phyloP scores from a whole-genome alignment of 2,888 invertebrate species.

The Papilio elwesi region DNA sequence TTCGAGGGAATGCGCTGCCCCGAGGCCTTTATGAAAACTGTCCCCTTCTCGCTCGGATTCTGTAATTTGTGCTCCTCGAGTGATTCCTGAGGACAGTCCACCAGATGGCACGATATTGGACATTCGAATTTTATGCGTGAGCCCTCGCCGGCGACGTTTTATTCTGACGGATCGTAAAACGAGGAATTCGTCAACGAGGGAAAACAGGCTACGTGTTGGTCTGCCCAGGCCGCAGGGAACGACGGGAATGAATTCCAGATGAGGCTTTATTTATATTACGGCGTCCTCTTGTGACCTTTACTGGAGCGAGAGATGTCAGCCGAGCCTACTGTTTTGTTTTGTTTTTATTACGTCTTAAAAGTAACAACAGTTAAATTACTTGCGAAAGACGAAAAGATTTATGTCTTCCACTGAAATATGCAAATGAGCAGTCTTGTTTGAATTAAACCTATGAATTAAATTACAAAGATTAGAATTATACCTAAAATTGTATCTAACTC shows the following conservation, averaged over 20 bases:
- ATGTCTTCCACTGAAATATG: constrained; percentile 10
- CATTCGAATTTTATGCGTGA: constrained; percentile 73
- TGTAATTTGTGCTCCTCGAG: constrained; percentile 74
- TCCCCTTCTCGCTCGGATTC: constrained; percentile 61
- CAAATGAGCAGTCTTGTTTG: not conserved
- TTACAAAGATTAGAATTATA: not conserved
- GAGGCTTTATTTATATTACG: constrained; percentile 35
- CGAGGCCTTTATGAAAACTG: constrained; percentile 66
- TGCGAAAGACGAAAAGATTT: constrained; percentile 25
- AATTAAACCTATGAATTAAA: not conserved
- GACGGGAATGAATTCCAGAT: constrained; percentile 36
- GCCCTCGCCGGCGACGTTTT: constrained; percentile 62
- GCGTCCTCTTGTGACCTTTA: constrained; percentile 22
- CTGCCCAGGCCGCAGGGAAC: constrained; percentile 33
- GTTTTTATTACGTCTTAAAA: constrained; percentile 29
- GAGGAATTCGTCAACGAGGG: constrained; percentile 66
- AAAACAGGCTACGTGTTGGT: constrained; percentile 48
- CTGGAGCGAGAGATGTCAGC: constrained; percentile 18
- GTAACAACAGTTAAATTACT: constrained; percentile 29
- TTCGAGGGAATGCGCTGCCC: constrained; percentile 57
- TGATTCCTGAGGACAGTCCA: constrained; percentile 73
- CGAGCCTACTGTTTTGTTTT: constrained; percentile 18
- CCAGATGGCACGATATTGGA: constrained; percentile 78
- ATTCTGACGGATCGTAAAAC: constrained; percentile 69
- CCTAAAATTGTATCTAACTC: constrained; percentile 38